Evolutionary conservation across 2,113 vertebrate genomes (phyloP).

Genomic region (mouse (Mus musculus)): GRCm39 chr15:77659001-77659500

Average conservation of each 20-base stretch:
- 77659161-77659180: neutral
- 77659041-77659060: accelerated
- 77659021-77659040: accelerated
- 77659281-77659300: constrained; percentile 99
- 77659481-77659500: constrained; percentile 79
- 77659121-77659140: accelerated
- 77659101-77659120: accelerated
- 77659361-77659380: constrained; percentile 98
- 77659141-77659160: accelerated
- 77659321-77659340: constrained; percentile 97
- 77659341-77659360: constrained; percentile 97
- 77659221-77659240: accelerated
- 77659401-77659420: constrained; percentile 98
- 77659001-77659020: neutral
- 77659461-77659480: constrained; percentile 94
- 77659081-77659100: too few relatives aligned
- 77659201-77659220: neutral
- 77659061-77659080: accelerated
- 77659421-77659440: constrained; percentile 96
- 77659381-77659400: constrained; percentile 96
- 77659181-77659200: neutral
- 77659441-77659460: constrained; percentile 98
- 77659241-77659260: accelerated
- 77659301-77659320: constrained; percentile 91
- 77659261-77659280: constrained; percentile 88